Base-by-base conservation (phyloP, 2,888 invertebrate species). In the Polydrusus pterygomalis region DNA sequence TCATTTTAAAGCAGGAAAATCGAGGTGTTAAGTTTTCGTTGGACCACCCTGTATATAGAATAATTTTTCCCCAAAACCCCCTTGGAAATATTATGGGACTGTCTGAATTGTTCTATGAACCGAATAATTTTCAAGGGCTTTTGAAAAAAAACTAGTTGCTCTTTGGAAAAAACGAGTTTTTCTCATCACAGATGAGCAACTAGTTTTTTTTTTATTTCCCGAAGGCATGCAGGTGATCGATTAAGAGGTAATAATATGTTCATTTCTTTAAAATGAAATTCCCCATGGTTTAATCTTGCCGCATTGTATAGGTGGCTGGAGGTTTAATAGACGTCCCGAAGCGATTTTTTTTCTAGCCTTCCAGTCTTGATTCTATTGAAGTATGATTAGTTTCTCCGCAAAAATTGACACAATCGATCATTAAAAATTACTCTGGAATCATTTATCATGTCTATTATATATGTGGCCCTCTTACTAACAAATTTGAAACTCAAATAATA, bases 401-500 rank as follows among this genome's bases (percentile, higher is more conserved):
- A 38, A 60, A 60, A 60, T 38, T 60, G 34, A 34, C 58, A 60
- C 11, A 38, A 60, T 40, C 15, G 58, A 18, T 18, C 38, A 40
- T 38, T 34, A 40, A 17, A 38, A 38, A 17, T 38, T 60, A 38
- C 38, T 60, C 17, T 38, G 34, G 11, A 38, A 62, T 62, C 47
- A 62, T 70, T 62, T 49, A 62, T 70, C 62, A 70, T 62, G 49
- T 13, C 38, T 49, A 20, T 70, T 62, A 70, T 70, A 70, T 70
- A 25, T 58, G 70, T 70, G 70, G 45, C 62, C 38, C 60, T 38
- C 17, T 47, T 49, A 56, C 30, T 70, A 47, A 70, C 20, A 30
- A 60, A 34, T 34, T 70, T 62, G 49, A 30, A 69, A 69, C 58
- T 15, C 17, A 43, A 20, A 45, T 58, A 49, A 70, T 49, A 47